Evolutionary conservation across 2,797 vertebrate species (phyloP).

Genomic region (Periparus ater): DNA sequence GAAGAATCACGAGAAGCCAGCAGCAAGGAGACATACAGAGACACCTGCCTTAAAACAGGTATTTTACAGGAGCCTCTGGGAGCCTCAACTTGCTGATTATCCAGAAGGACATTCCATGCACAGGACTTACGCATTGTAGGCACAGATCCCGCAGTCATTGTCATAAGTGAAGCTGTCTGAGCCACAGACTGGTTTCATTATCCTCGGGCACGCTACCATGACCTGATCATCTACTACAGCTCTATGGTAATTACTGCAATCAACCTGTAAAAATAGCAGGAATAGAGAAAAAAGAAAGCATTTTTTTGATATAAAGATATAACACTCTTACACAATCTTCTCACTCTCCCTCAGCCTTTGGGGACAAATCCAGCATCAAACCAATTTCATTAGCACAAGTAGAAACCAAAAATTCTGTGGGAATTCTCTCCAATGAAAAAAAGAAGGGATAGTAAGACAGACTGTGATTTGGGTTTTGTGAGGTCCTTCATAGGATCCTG

Average conservation of each 20-base stretch:
- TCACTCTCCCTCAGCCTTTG: background rate
- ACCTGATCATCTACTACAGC: background rate
- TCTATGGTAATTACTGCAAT: background rate
- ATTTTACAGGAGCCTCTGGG: background rate
- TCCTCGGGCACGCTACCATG: background rate
- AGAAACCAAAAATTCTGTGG: background rate
- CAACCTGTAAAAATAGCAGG: background rate
- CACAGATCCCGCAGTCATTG: conserved; percentile 43
- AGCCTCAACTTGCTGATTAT: background rate
- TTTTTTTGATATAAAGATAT: background rate
- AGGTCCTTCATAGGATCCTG: background rate
- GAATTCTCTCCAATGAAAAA: background rate
- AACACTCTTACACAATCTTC: background rate
- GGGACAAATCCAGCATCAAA: background rate
- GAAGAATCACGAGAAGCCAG: background rate
- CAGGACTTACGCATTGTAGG: conserved; percentile 43
- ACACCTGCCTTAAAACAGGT: background rate
- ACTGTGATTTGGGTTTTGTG: background rate
- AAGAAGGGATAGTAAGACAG: background rate
- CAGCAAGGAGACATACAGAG: background rate
- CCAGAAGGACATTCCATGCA: background rate
- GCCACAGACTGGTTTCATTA: conserved; percentile 40
- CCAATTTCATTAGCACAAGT: background rate
- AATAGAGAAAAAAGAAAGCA: fast-evolving
- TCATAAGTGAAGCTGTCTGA: conserved; percentile 37